Evolutionary conservation across 2,888 invertebrate species (phyloP), one percentile per base, ranked within the genome.

Genomic region (Ormyrus thymus): DNA sequence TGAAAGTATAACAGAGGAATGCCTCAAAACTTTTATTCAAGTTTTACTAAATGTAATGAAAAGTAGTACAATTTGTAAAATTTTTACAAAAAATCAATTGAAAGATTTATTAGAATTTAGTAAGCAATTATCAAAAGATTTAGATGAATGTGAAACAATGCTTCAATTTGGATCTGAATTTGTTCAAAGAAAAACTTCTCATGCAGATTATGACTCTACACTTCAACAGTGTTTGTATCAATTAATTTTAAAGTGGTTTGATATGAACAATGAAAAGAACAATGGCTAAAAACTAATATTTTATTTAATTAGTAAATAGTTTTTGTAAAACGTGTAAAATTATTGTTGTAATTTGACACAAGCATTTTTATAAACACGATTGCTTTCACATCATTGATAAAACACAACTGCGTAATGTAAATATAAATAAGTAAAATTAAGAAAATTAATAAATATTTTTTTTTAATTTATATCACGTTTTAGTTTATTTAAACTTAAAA

Each of bases 141-240:
- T 89, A 76, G 83, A 86, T 10, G 88, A 89, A 80, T 89, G 88
- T 83, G 85, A 87, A 77, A 88, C 90, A 83, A 84, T 90, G 79
- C 78, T 89, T 29, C 81, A 85, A 66, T 87, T 88, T 81, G 90
- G 90, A 50, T 87, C 87, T 82, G 83, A 87, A 68, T 87, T 83
- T 69, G 64, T 83, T 6, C 59, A 74, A 56, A 66, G 15, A 15
- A 43, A 56, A 8, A 3, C 51, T 53, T 0, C 55, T 55, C 61
- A 72, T n/a, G 10, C 8, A 15, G 66, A 65, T 9, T 43, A 15
- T 50, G n/a, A 69, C 13, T 0, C 5, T 48, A 61, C 70, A 29
- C 55, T 9, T 53, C 6, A 76, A 78, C 64, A 55, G 15, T 76
- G 69, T 51, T 80, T 84, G 10, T 65, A 64, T 56, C 82, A 80